These are phyloP conservation scores for Xiphorhynchus erythropygius DNA, from an alignment of 2,797 vertebrate genomes.

Conservation along the genomic window DNA sequence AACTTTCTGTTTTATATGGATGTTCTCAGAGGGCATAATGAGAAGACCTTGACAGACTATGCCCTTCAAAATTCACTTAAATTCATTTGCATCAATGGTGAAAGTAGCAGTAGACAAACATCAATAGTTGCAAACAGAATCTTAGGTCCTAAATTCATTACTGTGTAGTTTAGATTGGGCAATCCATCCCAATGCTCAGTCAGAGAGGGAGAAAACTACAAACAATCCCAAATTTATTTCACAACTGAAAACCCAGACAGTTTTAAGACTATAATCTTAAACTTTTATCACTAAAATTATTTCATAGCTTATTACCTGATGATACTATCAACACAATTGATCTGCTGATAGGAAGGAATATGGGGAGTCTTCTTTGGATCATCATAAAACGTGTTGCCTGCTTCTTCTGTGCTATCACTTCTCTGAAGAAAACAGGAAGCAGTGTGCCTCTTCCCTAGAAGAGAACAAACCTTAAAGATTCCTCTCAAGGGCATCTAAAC, in stretches of 20 bases:
- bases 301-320: constrained; percentile 78
- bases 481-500: not conserved
- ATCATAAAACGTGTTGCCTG: constrained; percentile 35
- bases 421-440: constrained; percentile 37
- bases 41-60: not conserved
- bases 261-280: not conserved
- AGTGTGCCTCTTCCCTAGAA: constrained; percentile 46
- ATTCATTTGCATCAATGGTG: not conserved
- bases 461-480: not conserved
- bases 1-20: not conserved
- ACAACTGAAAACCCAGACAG: not conserved
- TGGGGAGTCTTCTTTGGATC: constrained; percentile 73
- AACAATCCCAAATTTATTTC: not conserved
- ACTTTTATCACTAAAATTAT: not conserved
- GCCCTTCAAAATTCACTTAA: not conserved
- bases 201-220: not conserved
- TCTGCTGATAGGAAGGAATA: constrained; percentile 91
- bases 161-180: not conserved
- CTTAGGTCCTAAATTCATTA: not conserved
- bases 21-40: not conserved
- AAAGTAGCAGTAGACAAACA: not conserved
- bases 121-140: not conserved
- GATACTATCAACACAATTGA: constrained; percentile 89
- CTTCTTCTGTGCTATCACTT: constrained; percentile 37
- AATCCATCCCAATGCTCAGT: not conserved